Conservation (phyloP, 2,113 vertebrate genomes). For the Garra rufa region DNA sequence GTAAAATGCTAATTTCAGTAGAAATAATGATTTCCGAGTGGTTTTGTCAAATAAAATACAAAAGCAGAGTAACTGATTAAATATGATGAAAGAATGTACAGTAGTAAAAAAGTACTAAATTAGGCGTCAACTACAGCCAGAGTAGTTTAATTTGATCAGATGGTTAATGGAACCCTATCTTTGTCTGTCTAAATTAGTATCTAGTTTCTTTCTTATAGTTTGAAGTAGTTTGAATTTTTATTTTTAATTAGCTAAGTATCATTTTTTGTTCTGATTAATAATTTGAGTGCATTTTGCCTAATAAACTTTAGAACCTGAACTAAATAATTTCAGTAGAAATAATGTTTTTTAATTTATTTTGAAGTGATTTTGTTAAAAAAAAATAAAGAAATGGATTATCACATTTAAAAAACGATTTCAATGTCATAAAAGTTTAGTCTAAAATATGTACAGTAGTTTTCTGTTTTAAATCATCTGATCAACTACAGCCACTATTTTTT, state of each 20-base stretch:
- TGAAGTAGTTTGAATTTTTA: background rate
- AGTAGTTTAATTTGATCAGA: background rate
- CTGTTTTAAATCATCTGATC: no score
- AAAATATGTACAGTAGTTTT: no score
- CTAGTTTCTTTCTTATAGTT: background rate
- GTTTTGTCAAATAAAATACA: background rate
- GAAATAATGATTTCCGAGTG: background rate
- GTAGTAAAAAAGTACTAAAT: background rate
- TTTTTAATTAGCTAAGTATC: background rate
- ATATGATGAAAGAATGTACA: background rate
- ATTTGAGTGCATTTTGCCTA: background rate
- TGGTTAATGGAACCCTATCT: background rate
- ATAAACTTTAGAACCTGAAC: no score
- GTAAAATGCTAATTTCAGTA: background rate
- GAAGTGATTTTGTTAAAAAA: no score
- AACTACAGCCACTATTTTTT: no score
- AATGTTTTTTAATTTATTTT: no score
- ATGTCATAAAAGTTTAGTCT: no score
- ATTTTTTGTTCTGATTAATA: background rate
- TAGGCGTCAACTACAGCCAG: background rate
- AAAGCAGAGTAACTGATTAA: background rate
- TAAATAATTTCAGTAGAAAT: background rate
- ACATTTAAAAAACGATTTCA: no score
- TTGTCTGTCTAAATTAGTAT: background rate
- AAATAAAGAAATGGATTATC: no score